A percentile compares a stretch with the other conserved stretches of the same genome.
Evolutionary conservation across 2,888 invertebrate species (phyloP).

Genomic region (Griposia aprilina): DNA sequence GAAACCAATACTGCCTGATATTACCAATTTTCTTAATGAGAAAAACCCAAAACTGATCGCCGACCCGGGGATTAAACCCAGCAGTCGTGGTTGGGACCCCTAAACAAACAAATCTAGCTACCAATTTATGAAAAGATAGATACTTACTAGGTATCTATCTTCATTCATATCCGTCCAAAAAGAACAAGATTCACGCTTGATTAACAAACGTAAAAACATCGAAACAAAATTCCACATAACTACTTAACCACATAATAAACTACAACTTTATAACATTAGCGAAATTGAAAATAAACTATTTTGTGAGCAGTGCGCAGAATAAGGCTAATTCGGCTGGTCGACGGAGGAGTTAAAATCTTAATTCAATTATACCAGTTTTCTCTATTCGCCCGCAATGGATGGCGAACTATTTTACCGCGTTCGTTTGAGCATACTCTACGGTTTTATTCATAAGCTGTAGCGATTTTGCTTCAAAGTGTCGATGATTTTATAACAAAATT

Average conservation of each 20-base stretch:
- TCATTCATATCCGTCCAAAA: neutral
- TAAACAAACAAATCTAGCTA: too few species aligned
- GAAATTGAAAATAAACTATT: slow-evolving; percentile 45
- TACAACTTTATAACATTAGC: slow-evolving; percentile 16
- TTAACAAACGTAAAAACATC: neutral
- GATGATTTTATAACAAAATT: neutral
- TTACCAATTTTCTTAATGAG: too few species aligned
- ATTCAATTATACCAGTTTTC: slow-evolving; percentile 81
- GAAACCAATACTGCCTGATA: too few species aligned
- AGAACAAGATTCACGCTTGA: neutral
- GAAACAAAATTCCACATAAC: slow-evolving; percentile 16
- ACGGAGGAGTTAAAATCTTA: slow-evolving; percentile 78
- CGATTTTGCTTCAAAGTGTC: neutral
- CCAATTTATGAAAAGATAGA: too few species aligned
- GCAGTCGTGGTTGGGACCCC: too few species aligned
- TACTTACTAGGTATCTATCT: too few species aligned
- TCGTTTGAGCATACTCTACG: slow-evolving; percentile 71
- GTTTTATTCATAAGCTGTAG: slow-evolving; percentile 48
- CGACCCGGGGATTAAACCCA: too few species aligned
- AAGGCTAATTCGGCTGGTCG: slow-evolving; percentile 58
- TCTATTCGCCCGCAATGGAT: slow-evolving; percentile 76
- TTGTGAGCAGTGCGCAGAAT: slow-evolving; percentile 45
- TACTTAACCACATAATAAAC: slow-evolving; percentile 18
- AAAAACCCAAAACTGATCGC: too few species aligned
- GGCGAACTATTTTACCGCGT: slow-evolving; percentile 74